Conservation (phyloP, 30 jellyfish, hydroid and myxozoan genomes). For the Aurelia sp. region DNA sequence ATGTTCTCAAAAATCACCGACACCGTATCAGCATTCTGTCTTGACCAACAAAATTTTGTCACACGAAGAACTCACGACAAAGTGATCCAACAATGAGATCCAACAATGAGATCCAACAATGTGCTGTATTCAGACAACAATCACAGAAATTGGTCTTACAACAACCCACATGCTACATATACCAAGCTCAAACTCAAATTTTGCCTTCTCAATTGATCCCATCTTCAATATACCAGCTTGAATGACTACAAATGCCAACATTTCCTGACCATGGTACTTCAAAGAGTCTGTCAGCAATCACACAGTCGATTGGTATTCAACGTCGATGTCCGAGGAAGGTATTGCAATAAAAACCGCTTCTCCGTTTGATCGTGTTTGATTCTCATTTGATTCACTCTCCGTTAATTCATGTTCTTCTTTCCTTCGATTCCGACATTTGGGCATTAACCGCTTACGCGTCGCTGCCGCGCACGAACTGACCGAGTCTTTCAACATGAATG, state of each 20-base stretch:
- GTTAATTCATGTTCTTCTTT: slow-evolving; percentile 31
- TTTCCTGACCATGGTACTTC: neutral
- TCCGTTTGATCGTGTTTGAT: slow-evolving; percentile 60
- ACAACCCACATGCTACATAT: no score
- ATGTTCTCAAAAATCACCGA: no score
- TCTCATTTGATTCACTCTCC: slow-evolving; percentile 4
- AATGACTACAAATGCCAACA: neutral
- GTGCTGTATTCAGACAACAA: no score
- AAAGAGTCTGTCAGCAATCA: neutral
- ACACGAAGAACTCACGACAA: no score
- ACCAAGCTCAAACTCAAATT: neutral
- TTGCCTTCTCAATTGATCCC: neutral
- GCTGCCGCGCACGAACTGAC: slow-evolving; percentile 37
- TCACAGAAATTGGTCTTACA: no score
- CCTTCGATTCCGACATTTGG: slow-evolving; percentile 51
- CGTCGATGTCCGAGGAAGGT: slow-evolving; percentile 31
- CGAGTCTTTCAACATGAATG: slow-evolving; percentile 6
- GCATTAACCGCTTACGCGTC: slow-evolving; percentile 22
- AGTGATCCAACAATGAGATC: no score
- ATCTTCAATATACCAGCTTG: neutral
- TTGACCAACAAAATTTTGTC: no score
- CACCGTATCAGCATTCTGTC: no score
- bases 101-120: no score
- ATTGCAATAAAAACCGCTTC: slow-evolving; percentile 51
- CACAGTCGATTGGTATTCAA: slow-evolving; percentile 44